Conservation (phyloP, 2,888 invertebrate genomes). For the Ectobius pallidus region DNA sequence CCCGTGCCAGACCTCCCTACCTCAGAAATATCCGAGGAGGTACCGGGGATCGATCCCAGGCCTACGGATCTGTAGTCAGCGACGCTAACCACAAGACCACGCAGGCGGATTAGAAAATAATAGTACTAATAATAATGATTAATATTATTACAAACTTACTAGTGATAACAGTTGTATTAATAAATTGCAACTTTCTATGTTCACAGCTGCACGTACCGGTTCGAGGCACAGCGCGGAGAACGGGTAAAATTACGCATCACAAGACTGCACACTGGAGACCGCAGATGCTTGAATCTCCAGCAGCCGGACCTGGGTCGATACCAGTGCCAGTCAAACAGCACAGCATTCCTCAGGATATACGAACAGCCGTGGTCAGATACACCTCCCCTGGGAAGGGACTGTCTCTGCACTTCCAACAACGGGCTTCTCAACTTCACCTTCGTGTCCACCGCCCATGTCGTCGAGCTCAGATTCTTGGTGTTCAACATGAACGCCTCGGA, state of each 20-base stretch:
- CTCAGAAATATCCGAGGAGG: too few relatives aligned
- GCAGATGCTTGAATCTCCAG: slow-evolving; percentile 47
- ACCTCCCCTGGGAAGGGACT: slow-evolving; percentile 63
- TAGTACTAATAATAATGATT: too few relatives aligned
- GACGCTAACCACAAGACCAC: too few relatives aligned
- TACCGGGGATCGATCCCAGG: too few relatives aligned
- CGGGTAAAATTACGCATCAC: slow-evolving; percentile 77
- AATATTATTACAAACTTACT: too few relatives aligned
- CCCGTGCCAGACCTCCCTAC: too few relatives aligned
- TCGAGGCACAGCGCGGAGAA: slow-evolving; percentile 84
- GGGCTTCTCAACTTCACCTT: slow-evolving; percentile 71
- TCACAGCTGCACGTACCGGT: slow-evolving; percentile 83
- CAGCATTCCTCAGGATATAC: slow-evolving; percentile 73
- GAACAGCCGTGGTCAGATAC: slow-evolving; percentile 77
- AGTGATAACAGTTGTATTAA: too few relatives aligned
- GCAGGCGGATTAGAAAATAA: too few relatives aligned
- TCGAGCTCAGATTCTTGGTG: slow-evolving; percentile 79
- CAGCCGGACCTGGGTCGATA: slow-evolving; percentile 69
- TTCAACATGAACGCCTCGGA: slow-evolving; percentile 84
- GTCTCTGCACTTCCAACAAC: slow-evolving; percentile 71
- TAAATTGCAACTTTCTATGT: too few relatives aligned
- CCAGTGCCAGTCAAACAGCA: slow-evolving; percentile 73
- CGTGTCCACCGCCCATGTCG: slow-evolving; percentile 74
- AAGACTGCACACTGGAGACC: slow-evolving; percentile 69
- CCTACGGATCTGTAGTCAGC: too few relatives aligned